Evolutionary conservation across 1,140 invertebrate genomes (phyloP), one percentile per base, ranked within the genome.

Genomic region (Caenorhabditis briggsae): DNA sequence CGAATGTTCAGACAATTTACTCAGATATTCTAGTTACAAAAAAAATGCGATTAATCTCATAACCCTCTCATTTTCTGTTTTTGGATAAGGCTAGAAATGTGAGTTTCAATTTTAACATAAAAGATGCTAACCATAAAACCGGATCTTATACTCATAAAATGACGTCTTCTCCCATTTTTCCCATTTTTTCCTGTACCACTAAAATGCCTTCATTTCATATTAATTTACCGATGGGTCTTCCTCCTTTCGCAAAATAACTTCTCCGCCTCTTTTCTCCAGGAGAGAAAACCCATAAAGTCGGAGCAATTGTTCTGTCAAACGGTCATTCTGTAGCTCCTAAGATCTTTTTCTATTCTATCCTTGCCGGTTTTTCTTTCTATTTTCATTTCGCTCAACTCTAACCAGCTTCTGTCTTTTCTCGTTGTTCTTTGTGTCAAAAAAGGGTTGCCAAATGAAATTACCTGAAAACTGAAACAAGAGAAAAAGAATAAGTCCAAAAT

Each of bases 291-390:
- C 70, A 78, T 78, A 78, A 78, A 78, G 50, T 5, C 64, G 70
- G 50, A 78, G 43, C 46, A 78, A 78, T 78, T 78, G 70, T 78
- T 78, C 70, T 78, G 43, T 78, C 70, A 78, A 78, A 78, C 20
- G 43, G 70, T 46, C 64, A 18, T 43, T 78, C 8, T 53, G 43
- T 23, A 48, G 46, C 25, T 50, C 70, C 70, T 78, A 23, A 48
- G 50, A 20, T 78, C 43, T 43, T 46, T 33, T 41, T 46, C 41
- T 12, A 8, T 43, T 46, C 64, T 70, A 5, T 70, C 33, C 61
- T 64, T 41, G 33, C 33, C 33, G 33, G 33, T 46, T 33, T 41
- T 33, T 20, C 58, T 64, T 64, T 64, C 59, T 64, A 33, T 64
- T 33, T 64, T 64, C 59, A 33, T 33, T 41, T 70, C 20, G 2